Evolutionary conservation across 2,888 invertebrate genomes (phyloP), one percentile per base, ranked within the genome.

Genomic region (Loripinus fragilis): DNA sequence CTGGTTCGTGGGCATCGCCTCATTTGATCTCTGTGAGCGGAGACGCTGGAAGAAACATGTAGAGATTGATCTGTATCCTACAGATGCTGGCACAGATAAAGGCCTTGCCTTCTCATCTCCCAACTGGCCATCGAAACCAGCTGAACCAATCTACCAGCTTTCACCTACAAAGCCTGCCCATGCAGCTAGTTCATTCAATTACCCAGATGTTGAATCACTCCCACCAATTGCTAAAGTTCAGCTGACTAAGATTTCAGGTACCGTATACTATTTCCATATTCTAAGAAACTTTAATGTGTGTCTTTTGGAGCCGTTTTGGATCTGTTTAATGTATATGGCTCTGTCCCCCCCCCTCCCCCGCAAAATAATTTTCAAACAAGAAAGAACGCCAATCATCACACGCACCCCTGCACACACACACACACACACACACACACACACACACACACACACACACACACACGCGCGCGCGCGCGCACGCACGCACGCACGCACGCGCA

Each of bases 81-180:
- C 97, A 89, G 98, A 98, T 94, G 98, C 97, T 20, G 98, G 98
- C 71, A 98, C 97, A 60, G 98, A 98, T 95, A 97, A 97, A 94
- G 98, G 98, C 3, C 97, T 98, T 94, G 98, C 98, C 71, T 98
- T 98, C 94, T 98, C 98, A 25, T 97, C 98, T n/a, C 98, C 98
- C 69, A 97, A 98, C 94, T 98, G 98, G 98, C 97, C 97, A 71
- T 97, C 97, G 28, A 96, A 97, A 69, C 98, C 98, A 1, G 97
- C 96, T 93, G 97, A 97, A 86, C 96, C 96, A 86, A 97, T 98
- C 86, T 97, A 97, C 94, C 95, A 96, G 90, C 97, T 98, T 94
- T 98, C 98, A 42, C 96, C 97, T 66, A 96, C 96, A 86, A 97
- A 96, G 93, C 98, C 98, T 15, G 96, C 96, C 77, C 98, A 98